A percentile compares a stretch with the other conserved stretches of the same genome.
These are phyloP conservation scores for Leptinotarsa peninsularis DNA, from an alignment of 2,888 invertebrate genomes.

Conservation along the genomic window DNA sequence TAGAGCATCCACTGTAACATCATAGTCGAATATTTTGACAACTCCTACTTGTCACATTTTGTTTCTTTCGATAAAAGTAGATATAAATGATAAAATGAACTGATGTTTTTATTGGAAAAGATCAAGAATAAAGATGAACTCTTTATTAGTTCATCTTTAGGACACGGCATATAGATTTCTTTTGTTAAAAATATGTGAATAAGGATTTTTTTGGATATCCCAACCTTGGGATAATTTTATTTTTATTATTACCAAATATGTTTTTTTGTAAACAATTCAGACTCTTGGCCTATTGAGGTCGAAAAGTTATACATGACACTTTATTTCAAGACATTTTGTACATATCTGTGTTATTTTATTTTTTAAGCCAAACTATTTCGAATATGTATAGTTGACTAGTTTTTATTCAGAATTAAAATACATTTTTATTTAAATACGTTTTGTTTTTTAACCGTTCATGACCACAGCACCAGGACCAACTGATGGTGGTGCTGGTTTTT, in stretches of 20 bases:
- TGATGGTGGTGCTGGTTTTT: too few species aligned
- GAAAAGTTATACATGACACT: constrained; percentile 3
- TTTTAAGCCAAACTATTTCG: not conserved
- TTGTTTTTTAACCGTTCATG: not conserved
- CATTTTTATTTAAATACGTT: not conserved
- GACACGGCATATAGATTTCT: too few species aligned
- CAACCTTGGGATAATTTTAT: not conserved
- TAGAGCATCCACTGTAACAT: too few species aligned
- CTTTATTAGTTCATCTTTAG: too few species aligned
- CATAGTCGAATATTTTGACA: too few species aligned
- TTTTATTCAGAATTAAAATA: constrained; percentile 12
- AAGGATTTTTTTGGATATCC: not conserved
- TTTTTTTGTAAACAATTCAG: constrained; percentile 6
- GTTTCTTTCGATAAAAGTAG: too few species aligned
- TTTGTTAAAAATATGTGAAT: too few species aligned
- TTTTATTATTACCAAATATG: not conserved
- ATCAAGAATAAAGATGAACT: too few species aligned
- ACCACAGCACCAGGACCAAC: too few species aligned
- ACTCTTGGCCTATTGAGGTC: not conserved
- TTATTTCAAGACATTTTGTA: constrained; percentile 9
- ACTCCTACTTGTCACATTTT: too few species aligned
- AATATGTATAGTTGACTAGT: constrained; percentile 8
- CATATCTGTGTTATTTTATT: constrained; percentile 10
- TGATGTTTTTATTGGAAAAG: too few species aligned
- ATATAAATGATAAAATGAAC: too few species aligned